Conservation (phyloP, 2,113 vertebrate species). For the Raja brachyura region DNA sequence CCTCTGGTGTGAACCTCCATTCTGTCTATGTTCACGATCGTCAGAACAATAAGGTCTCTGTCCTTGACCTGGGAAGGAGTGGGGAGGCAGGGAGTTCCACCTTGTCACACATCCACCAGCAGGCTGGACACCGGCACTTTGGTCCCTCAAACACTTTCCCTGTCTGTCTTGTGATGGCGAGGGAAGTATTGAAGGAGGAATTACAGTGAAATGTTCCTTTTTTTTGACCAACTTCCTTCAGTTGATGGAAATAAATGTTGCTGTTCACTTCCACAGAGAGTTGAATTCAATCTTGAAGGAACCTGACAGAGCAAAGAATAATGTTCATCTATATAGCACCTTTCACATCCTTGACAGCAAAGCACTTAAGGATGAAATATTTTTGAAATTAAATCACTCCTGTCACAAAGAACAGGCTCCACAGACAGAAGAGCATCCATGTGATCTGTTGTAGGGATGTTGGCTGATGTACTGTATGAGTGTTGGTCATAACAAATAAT, state of each 20-base stretch:
- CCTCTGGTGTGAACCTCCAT: background rate
- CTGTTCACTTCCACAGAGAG: background rate
- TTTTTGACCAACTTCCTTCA: background rate
- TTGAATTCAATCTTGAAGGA: background rate
- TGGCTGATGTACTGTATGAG: no score
- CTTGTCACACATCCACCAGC: background rate
- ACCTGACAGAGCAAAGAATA: background rate
- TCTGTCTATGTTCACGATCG: background rate
- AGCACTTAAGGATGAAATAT: no score
- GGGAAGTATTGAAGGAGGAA: background rate
- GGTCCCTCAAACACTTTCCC: background rate
- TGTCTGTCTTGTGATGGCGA: background rate
- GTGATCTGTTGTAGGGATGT: no score
- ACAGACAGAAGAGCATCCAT: no score
- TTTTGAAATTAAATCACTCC: no score
- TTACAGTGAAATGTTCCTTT: background rate
- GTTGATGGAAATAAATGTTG: background rate
- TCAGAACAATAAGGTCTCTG: background rate
- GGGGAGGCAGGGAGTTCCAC: background rate
- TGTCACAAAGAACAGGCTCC: no score
- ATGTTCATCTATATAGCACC: background rate
- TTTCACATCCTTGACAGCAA: background rate
- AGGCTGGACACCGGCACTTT: no score
- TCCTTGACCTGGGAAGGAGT: background rate
- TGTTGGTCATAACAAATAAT: no score